Evolutionary conservation across 2,888 invertebrate species (phyloP).

Genomic region (Scaptomyza parva): DNA sequence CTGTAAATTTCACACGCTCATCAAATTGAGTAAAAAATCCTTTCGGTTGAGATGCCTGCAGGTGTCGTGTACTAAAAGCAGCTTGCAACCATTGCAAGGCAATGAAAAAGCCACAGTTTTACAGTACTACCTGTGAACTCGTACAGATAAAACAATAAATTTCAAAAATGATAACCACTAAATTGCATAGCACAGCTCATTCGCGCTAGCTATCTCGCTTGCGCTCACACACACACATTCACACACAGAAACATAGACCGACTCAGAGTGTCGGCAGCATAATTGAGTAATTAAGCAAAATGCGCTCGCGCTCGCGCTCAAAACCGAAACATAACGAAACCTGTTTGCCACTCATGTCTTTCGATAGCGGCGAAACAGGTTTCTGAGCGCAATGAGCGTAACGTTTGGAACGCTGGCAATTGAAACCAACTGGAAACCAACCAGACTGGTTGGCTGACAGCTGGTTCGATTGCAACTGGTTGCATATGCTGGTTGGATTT

Average conservation of each 20-base stretch:
- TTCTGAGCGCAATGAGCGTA: slow-evolving; percentile 39
- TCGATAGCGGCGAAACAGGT: slow-evolving; percentile 51
- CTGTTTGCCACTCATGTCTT: slow-evolving; percentile 53
- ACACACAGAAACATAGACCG: background rate
- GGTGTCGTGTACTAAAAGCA: slow-evolving; percentile 39
- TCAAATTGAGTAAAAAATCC: slow-evolving; percentile 42
- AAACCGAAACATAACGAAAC: slow-evolving; percentile 55
- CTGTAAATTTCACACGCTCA: slow-evolving; percentile 62
- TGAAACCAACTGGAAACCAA: slow-evolving; percentile 42
- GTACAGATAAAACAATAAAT: slow-evolving; percentile 72
- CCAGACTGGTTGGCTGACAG: slow-evolving; percentile 15
- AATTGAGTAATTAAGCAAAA: slow-evolving; percentile 74
- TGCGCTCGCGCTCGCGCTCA: slow-evolving; percentile 57
- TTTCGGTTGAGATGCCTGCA: slow-evolving; percentile 6
- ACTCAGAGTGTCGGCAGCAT: slow-evolving; percentile 49
- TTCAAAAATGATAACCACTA: slow-evolving; percentile 55
- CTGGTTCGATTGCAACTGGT: slow-evolving; percentile 41
- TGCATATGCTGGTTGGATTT: slow-evolving; percentile 19
- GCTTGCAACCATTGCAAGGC: slow-evolving; percentile 11
- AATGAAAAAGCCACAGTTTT: slow-evolving; percentile 41
- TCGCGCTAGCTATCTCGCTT: background rate
- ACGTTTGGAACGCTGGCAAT: slow-evolving; percentile 19
- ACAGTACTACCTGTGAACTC: slow-evolving; percentile 54
- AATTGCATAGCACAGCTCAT: slow-evolving; percentile 53
- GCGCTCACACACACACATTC: background rate